Base-by-base conservation (phyloP, 2,888 invertebrate genomes). In the Sabellastarte sp. region DNA sequence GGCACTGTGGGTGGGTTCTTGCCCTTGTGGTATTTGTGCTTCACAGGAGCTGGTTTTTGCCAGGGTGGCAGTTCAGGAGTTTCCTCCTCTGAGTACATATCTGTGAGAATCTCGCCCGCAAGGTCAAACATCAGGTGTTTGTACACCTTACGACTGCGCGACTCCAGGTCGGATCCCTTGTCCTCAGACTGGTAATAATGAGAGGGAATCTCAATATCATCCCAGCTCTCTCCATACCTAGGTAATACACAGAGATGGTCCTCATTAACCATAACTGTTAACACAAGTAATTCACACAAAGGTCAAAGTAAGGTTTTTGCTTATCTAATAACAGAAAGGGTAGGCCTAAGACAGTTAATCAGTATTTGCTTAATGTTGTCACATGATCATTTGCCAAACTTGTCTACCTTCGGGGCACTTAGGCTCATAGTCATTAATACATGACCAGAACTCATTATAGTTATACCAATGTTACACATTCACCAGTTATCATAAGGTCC, bases 1-100 rank as follows among this genome's bases (percentile, higher is more conserved):
- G 76, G 61, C 1, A 77, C 78, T 0, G 73, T 73, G 0, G 82
- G 82, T 3, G 80, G 79, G 1, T 65, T 62, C 51, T 59, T 28
- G 59, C 76, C 77, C 53, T 73, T 73, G 72, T 72, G 76, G 69
- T 75, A 77, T 65, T 75, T 75, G 73, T 68, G 68, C 71, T 57
- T 41, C 50, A 50, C 5, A 20, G 68, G 74, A 63, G 78, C 84
- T 53, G 84, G 83, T 68, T 85, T 85, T 67, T 86, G 82, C 88
- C 88, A 89, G 10, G 87, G 85, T 0, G 87, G 86, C 60, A 66
- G 32, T 24, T 52, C 61, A 28, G 4, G 53, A 51, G 75, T 76
- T 28, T 74, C 66, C 33, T 80, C 79, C 32, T 76, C 76, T 61
- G 73, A 72, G 65, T 81, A 82, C 59, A 81, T 75, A 32, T 81